Evolutionary conservation across 1,140 invertebrate species (phyloP).

Genomic region (Drosophila nigromelanica): DNA sequence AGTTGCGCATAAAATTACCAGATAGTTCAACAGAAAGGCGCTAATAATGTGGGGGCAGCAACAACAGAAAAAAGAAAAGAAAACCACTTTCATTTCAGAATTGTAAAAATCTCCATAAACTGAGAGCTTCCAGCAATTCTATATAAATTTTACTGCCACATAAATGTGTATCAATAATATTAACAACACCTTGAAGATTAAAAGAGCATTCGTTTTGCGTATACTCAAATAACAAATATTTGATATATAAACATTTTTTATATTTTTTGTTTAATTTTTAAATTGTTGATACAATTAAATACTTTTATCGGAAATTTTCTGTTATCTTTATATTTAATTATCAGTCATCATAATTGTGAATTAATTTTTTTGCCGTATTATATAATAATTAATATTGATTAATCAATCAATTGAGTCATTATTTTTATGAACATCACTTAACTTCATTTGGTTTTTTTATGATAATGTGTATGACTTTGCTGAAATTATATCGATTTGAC

Average conservation of each 20-base stretch:
- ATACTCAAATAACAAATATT: no score
- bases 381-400: neutral
- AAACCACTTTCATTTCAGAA: conserved; percentile 14
- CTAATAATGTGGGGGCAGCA: neutral
- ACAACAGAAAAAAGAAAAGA: conserved; percentile 8
- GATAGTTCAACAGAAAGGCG: conserved; percentile 4
- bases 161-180: neutral
- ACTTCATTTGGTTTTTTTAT: conserved; percentile 1
- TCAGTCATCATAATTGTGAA: neutral
- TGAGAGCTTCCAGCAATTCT: neutral
- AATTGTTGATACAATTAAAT: no score
- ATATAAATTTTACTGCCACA: conserved; percentile 4
- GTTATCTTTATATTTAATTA: no score
- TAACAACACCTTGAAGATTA: neutral
- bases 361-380: neutral
- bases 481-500: neutral
- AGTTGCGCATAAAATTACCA: conserved; percentile 43
- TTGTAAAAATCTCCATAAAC: conserved; percentile 20
- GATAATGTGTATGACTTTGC: neutral
- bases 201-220: neutral
- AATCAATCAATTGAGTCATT: neutral
- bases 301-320: no score
- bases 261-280: no score
- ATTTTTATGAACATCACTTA: neutral
- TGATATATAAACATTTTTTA: no score